Conservation (phyloP, 2,888 invertebrate species). For the Acanthoscelides obtectus region DNA sequence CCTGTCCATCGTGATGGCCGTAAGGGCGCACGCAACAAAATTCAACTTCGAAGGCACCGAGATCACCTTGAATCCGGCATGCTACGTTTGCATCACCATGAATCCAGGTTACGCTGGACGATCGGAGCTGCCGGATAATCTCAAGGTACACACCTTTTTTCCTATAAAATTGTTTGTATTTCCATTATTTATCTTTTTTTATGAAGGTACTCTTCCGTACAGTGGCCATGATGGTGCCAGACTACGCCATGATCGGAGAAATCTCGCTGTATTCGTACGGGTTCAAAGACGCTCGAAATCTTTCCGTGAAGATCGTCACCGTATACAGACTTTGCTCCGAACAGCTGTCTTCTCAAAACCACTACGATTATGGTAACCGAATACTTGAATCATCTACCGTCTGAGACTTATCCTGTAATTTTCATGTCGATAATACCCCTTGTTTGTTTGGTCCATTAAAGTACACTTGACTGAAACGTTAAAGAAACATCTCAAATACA, state of each 20-base stretch:
- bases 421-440: no score
- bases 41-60: constrained; percentile 78
- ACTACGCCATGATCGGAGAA: constrained; percentile 84
- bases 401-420: no score
- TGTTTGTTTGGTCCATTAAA: no score
- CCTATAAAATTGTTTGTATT: neutral
- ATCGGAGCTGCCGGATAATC: constrained; percentile 78
- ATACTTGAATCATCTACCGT: neutral
- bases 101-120: constrained; percentile 78
- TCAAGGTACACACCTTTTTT: constrained; percentile 54
- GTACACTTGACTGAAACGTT: no score
- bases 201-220: constrained; percentile 67
- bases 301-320: constrained; percentile 80
- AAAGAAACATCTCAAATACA: no score
- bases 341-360: constrained; percentile 78
- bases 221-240: constrained; percentile 89
- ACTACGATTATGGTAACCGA: constrained; percentile 72
- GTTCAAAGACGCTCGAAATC: constrained; percentile 67
- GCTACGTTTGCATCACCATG: constrained; percentile 79
- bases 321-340: constrained; percentile 79
- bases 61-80: constrained; percentile 67
- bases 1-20: constrained; percentile 71
- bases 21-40: constrained; percentile 58
- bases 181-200: no score
- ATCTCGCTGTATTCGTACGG: constrained; percentile 82